Conservation (phyloP, 2,888 invertebrate species). For the Tetragnatha montana region DNA sequence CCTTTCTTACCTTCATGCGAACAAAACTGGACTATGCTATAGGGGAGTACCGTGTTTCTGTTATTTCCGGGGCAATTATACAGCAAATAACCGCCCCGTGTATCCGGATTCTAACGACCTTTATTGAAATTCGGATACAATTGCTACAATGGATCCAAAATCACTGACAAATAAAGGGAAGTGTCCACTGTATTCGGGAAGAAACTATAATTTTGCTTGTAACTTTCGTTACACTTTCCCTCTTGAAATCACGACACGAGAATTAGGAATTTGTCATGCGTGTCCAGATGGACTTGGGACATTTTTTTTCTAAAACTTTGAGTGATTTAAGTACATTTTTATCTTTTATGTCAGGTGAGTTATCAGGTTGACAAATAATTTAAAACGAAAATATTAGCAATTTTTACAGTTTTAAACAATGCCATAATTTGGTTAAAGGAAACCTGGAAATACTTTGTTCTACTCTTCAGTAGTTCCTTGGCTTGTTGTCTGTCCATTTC, state of each 20-base stretch:
- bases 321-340: too few species aligned
- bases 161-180: background rate
- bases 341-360: too few species aligned
- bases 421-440: too few species aligned
- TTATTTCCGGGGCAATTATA: conserved; percentile 22
- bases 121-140: conserved; percentile 7
- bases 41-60: background rate
- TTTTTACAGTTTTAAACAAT: too few species aligned
- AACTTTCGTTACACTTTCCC: background rate
- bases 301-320: too few species aligned
- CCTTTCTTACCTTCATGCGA: background rate
- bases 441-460: too few species aligned
- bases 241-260: background rate
- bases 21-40: background rate
- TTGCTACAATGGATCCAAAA: background rate
- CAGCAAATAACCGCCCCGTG: conserved; percentile 16
- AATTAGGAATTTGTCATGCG: background rate
- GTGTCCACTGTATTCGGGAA: background rate
- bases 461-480: too few species aligned
- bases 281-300: background rate
- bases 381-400: too few species aligned
- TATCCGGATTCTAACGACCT: conserved; percentile 28
- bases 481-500: too few species aligned
- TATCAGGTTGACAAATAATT: too few species aligned
- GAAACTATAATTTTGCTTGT: background rate